Evolutionary conservation across 2,888 invertebrate genomes (phyloP).

Genomic region (Dasysyrphus tricinctus): DNA sequence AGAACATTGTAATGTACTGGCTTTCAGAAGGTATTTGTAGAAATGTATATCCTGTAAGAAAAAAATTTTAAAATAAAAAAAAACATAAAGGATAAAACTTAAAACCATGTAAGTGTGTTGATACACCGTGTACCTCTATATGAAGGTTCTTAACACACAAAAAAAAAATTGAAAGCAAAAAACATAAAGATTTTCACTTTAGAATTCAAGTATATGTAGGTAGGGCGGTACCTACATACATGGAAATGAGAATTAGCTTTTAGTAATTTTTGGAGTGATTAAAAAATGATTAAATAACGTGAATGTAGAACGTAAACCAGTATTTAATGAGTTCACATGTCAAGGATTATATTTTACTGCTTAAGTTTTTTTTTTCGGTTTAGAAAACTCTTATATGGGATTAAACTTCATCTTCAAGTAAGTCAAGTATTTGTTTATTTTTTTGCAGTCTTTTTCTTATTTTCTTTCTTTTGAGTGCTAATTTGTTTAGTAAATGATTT

Average conservation of each 20-base stretch:
- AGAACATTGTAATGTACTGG: constrained; percentile 1
- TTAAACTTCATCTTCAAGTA: neutral
- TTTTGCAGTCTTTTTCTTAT: no score
- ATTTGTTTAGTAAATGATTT: no score
- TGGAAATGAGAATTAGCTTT: constrained; percentile 27
- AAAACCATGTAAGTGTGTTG: neutral
- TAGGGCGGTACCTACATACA: neutral
- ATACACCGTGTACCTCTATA: neutral
- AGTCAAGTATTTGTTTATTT: no score
- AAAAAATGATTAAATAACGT: neutral
- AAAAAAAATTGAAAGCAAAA: constrained; percentile 5
- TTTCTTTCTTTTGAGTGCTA: no score
- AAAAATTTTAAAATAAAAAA: neutral
- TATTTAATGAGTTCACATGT: constrained; percentile 27
- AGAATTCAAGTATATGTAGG: constrained; percentile 19
- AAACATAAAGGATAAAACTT: neutral
- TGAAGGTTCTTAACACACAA: constrained; percentile 4
- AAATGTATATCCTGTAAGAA: neutral
- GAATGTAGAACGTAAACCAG: neutral
- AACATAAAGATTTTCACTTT: constrained; percentile 10
- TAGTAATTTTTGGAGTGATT: constrained; percentile 1
- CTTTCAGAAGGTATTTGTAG: constrained; percentile 8
- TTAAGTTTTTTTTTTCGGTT: neutral
- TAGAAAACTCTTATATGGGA: constrained; percentile 3
- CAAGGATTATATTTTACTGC: neutral